Evolutionary conservation across 2,113 vertebrate genomes (phyloP).

Genomic region (Ammodytes marinus): DNA sequence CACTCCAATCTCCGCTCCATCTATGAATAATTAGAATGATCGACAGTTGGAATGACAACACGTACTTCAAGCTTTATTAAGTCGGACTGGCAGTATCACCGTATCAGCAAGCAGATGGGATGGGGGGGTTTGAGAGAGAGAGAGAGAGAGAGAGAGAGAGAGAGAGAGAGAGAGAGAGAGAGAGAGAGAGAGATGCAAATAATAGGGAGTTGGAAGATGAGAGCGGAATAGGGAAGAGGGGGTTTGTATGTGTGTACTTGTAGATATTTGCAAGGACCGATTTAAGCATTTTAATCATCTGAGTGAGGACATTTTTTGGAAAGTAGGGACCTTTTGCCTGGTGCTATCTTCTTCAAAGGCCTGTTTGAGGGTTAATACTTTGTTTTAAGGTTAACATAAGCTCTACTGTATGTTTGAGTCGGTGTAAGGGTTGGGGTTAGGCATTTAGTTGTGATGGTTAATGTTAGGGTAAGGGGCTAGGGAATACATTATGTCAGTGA

Average conservation of each 20-base stretch:
- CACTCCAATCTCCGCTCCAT: constrained; percentile 78
- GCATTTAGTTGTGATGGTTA: too few relatives aligned
- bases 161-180: too few relatives aligned
- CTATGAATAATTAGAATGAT: constrained; percentile 82
- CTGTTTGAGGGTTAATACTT: too few relatives aligned
- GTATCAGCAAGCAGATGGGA: constrained; percentile 71
- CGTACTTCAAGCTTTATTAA: constrained; percentile 83
- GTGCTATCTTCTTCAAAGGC: too few relatives aligned
- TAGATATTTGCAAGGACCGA: too few relatives aligned
- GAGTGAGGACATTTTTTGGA: too few relatives aligned
- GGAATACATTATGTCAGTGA: neutral
- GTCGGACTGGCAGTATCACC: constrained; percentile 69
- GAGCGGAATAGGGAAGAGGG: neutral
- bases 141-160: too few relatives aligned
- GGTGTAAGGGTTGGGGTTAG: too few relatives aligned
- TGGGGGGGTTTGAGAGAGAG: constrained; percentile 6
- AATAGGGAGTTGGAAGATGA: constrained; percentile 51
- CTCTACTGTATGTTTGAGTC: too few relatives aligned
- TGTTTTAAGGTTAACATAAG: too few relatives aligned
- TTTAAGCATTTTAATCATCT: too few relatives aligned
- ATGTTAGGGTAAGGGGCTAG: neutral
- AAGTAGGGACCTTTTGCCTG: too few relatives aligned
- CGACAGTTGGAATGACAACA: constrained; percentile 80
- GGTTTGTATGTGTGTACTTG: neutral
- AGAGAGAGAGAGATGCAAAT: constrained; percentile 58